Evolutionary conservation across 1,140 invertebrate genomes (phyloP), one percentile per base, ranked within the genome.

Genomic region (Musca vetustissima): DNA sequence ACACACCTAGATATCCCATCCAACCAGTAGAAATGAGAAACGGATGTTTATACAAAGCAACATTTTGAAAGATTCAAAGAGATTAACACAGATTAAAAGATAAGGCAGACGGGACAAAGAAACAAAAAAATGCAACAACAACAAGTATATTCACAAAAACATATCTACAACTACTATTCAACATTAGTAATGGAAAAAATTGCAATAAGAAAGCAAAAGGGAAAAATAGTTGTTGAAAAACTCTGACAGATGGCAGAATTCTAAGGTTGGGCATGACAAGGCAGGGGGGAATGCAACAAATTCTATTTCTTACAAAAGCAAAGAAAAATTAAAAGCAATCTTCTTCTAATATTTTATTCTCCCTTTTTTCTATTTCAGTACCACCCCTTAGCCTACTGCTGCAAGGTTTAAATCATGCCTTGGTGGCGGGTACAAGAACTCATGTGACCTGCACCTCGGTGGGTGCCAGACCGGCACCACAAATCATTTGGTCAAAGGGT

Each of bases 371-470:
- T 47, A 53, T 17, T 86, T 66, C 86, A 94, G 93, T 95, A 72
- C 88, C 89, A 48, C 93, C 93, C 15, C 83, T 95, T 32, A 91
- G 89, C 86, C 88, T 94, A 66, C 86, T 89, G 69, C 84, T 95
- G n/a, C 85, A 91, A 75, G 91, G 91, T 1, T 87, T 91, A 43
- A 91, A 92, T 77, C 86, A 89, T 70, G 89, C 93, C 22, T 86
- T 96, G n/a, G 93, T 92, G 8, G 92, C 93, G 0, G 91, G 91
- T n/a, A n/a, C 88, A 68, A 86, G 88, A 9, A 92, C 93, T 50
- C 91, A 93, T 78, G 85, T 95, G 68, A 87, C 87, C 71, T 96
- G 94, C 83, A 90, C 92, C 74, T 89, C 92, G 2, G 88, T 92
- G 1, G 94, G 94, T 1, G 92, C 93, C 2, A 85, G 92, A 71